phyloP scores from a whole-genome alignment of 2,797 vertebrate species.

The Triplophysa yarkandensis region DNA sequence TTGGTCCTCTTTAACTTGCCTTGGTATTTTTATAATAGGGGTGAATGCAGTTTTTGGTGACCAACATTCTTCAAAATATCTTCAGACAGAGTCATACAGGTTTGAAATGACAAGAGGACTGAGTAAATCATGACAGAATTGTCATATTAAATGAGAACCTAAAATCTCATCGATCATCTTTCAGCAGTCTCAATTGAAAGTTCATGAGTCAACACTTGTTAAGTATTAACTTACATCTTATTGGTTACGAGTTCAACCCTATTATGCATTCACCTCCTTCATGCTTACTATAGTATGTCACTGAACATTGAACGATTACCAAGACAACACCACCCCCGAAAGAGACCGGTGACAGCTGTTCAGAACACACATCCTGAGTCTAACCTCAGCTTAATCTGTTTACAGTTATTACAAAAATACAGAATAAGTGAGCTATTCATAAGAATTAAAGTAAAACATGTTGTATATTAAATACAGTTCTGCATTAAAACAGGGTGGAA shows the following conservation, averaged over 20 bases:
- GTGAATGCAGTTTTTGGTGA: too few species aligned
- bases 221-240: neutral
- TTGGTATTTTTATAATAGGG: too few species aligned
- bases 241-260: slow-evolving; percentile 6
- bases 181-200: neutral
- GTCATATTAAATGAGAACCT: neutral
- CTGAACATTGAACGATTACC: neutral
- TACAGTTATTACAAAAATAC: neutral
- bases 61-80: too few species aligned
- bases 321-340: too few species aligned
- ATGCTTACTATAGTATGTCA: neutral
- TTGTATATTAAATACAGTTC: neutral
- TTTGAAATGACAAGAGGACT: too few species aligned
- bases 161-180: too few species aligned
- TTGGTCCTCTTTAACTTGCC: too few species aligned
- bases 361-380: neutral
- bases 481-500: slow-evolving; percentile 25
- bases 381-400: neutral
- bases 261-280: slow-evolving; percentile 4
- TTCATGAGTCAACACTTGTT: neutral
- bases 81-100: too few species aligned
- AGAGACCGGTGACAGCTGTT: neutral
- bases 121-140: too few species aligned
- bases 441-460: neutral
- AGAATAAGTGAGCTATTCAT: neutral